Evolutionary conservation across 2,113 vertebrate genomes (phyloP).

Genomic region (Pedionomus torquatus): DNA sequence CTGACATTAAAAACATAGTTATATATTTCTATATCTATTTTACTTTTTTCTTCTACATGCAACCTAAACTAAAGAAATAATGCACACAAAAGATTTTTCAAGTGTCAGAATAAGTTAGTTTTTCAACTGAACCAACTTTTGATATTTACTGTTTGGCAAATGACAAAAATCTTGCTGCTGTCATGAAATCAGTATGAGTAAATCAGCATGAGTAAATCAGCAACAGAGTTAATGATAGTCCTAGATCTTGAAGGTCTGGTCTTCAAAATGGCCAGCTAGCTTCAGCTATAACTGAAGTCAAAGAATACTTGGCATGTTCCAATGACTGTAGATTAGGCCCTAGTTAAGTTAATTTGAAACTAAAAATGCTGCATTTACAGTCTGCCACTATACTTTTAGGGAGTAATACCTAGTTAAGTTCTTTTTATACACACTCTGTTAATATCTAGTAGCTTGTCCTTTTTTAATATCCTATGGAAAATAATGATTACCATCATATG

Average conservation of each 20-base stretch:
- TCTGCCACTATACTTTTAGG: neutral
- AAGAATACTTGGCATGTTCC: neutral
- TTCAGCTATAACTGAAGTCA: neutral
- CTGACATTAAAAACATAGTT: neutral
- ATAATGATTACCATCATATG: neutral
- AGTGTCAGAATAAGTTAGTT: neutral
- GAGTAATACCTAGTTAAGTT: neutral
- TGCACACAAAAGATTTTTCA: neutral
- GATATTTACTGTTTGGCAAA: neutral
- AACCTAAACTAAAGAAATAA: neutral
- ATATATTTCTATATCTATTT: neutral
- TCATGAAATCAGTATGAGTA: neutral
- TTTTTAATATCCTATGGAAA: neutral
- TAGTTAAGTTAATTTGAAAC: conserved; percentile 3
- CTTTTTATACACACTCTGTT: neutral
- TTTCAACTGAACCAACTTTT: neutral
- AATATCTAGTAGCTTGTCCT: neutral
- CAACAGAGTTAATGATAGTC: neutral
- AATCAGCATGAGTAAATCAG: neutral
- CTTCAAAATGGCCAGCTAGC: neutral
- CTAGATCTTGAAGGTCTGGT: neutral
- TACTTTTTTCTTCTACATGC: neutral
- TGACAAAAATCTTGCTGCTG: neutral
- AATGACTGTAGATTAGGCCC: neutral
- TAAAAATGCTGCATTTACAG: neutral